These are phyloP conservation scores for Heteromurus nitidus DNA, from an alignment of 2,888 invertebrate species.

Conservation along the genomic window DNA sequence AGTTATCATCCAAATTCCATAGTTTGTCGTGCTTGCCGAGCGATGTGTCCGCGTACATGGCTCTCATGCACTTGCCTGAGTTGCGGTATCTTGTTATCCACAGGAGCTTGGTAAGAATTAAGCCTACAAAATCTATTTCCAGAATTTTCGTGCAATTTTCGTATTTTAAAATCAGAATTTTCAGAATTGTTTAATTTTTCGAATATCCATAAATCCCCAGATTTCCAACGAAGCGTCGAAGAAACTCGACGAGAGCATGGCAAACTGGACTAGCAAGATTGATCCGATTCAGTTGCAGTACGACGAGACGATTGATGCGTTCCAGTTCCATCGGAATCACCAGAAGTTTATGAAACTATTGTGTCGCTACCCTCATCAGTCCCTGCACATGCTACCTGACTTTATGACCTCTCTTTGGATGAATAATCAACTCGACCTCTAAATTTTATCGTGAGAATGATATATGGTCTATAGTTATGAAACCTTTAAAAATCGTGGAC, in stretches of 20 bases:
- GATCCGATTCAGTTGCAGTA: constrained; percentile 39
- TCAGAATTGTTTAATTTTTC: background rate
- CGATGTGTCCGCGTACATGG: constrained; percentile 45
- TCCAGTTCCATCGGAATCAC: constrained; percentile 50
- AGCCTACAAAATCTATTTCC: too few species aligned
- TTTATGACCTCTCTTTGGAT: constrained; percentile 46
- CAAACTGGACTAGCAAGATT: constrained; percentile 44
- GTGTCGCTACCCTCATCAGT: constrained; percentile 51
- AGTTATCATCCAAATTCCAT: constrained; percentile 18
- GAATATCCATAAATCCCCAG: too few species aligned
- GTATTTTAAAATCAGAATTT: background rate
- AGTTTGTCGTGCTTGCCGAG: constrained; percentile 41
- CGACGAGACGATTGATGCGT: constrained; percentile 56
- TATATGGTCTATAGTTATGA: background rate
- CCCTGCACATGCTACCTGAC: constrained; percentile 31
- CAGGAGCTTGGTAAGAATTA: constrained; percentile 34
- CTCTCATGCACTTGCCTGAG: constrained; percentile 39
- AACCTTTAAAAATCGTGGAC: background rate
- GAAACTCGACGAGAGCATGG: constrained; percentile 29
- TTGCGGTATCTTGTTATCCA: constrained; percentile 38
- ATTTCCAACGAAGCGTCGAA: constrained; percentile 35
- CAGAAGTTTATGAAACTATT: constrained; percentile 51
- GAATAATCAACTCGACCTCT: constrained; percentile 35
- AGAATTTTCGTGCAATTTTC: constrained; percentile 4
- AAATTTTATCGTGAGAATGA: background rate